Evolutionary conservation across 2,797 vertebrate species (phyloP), one percentile per base, ranked within the genome.

Genomic region (Limnodromus scolopaceus): DNA sequence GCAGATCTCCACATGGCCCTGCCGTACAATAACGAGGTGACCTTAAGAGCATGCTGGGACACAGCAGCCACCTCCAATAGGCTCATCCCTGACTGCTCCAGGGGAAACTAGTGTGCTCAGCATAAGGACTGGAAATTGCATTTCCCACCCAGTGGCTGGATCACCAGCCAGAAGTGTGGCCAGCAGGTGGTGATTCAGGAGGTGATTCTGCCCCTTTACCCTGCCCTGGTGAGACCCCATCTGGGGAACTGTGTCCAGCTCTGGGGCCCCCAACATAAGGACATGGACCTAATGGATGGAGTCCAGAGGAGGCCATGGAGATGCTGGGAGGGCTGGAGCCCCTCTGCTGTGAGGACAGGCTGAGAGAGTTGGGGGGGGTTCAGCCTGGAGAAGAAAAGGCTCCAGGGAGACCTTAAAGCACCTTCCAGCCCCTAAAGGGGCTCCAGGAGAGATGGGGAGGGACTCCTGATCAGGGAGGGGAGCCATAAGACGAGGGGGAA

Each of bases 1-100:
- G 36, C 45, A n/a, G n/a, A n/a, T n/a, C 16, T 63, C 91, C 1
- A 0, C 2, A 0, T 28, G 30, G 46, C 83, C n/a, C 57, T 4
- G 3, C 65, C 43, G 3, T 48, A 27, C 1, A 5, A 6, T 36
- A 83, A 83, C 0, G 0, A 53, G 27, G 5, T 77, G 81, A 69
- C 86, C 61, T 87, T 58, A 55, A 64, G 32, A 80, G 24, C 2
- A 0, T 14, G 3, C 32, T 39, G 74, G 32, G 65, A 86, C n/a
- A 43, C 4, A 54, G 60, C 32, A 92, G 19, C 36, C 28, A 5
- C 28, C 39, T 75, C 71, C 10, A 4, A 8, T 16, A 74, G 23
- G 60, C 63, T 51, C 5, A 14, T 41, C 45, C 30, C 41, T 38
- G 9, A 1, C 68, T 66, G 36, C 16, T 92, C 32, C 61, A 65